These are phyloP conservation scores for Parus major DNA, from an alignment of 2,113 vertebrate species.

Conservation along the genomic window DNA sequence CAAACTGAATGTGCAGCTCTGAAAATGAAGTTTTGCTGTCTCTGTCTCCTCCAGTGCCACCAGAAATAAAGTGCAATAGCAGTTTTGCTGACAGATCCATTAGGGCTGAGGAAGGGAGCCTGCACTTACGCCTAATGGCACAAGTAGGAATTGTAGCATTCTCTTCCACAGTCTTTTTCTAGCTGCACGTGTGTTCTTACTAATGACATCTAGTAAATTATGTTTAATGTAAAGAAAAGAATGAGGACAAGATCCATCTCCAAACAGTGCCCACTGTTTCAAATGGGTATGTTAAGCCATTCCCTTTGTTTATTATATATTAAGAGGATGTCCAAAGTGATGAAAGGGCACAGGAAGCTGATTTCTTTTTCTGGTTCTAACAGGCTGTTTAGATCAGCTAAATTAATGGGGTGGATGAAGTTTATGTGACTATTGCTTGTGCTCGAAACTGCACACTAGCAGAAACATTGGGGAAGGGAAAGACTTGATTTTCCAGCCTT, in stretches of 20 bases:
- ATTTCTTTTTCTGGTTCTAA: background rate
- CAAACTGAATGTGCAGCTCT: constrained; percentile 34
- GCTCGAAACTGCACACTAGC: background rate
- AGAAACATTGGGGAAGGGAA: background rate
- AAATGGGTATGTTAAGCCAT: background rate
- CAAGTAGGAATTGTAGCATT: background rate
- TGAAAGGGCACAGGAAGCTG: background rate
- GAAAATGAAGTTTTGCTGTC: constrained; percentile 33
- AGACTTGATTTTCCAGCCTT: background rate
- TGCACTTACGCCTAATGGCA: background rate
- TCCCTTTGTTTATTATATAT: background rate
- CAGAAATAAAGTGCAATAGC: constrained; percentile 10
- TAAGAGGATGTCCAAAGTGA: background rate
- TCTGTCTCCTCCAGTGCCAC: background rate
- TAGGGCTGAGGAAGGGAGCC: background rate
- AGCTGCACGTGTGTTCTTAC: background rate
- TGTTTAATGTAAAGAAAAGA: background rate
- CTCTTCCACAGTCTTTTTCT: background rate
- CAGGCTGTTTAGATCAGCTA: background rate
- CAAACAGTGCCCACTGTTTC: background rate
- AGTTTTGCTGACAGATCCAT: constrained; percentile 2
- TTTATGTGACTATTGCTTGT: background rate
- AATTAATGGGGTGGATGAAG: background rate
- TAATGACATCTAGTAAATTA: background rate
- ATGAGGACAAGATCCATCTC: background rate